Base-by-base conservation (phyloP, 2,113 vertebrate genomes). In the Eudyptes chrysolophus region DNA sequence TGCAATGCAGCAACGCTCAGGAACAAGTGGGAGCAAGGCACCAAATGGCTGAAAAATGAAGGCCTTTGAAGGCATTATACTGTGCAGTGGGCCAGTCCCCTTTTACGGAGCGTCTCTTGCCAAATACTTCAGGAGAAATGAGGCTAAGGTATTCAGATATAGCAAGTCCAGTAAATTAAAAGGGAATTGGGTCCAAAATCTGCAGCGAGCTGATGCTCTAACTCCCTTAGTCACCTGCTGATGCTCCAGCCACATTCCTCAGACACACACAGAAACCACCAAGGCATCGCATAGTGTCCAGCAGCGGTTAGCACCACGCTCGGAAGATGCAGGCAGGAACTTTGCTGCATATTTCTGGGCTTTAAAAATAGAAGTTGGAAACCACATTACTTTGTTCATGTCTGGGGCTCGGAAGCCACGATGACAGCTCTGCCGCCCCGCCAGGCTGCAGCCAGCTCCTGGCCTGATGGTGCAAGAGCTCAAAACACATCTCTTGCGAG, bases 331-430 rank as follows among this genome's bases (percentile, higher is more conserved):
- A 10, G 79, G 51, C 60, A 84, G 57, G 55, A 79, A 79, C 52
- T 74, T 57, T n/a, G 44, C 46, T 92, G 78, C 65, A 32, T 82
- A 90, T n/a, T 95, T 95, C 55, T 84, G 64, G 57, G 29, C 38
- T 81, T 94, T 71, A 94, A 90, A 97, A 95, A 97, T 95, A 95
- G 94, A 89, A 91, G 40, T 20, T 81, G 77, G 68, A 83, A 96
- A 87, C 72, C 72, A 76, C 88, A 65, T 36, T 17, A 32, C 78
- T 86, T 70, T 81, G 49, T 89, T 96, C 82, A 11, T 4, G 8
- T 85, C 78, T 92, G 38, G 27, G 61, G 68, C 60, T 87, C 2
- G 1, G 80, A 89, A 95, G 65, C 88, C 89, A 87, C 8, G 44
- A 87, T 68, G 80, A 94, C 55, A 91, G 72, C 65, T 94, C 57